Percentiles rank a stretch among this genome's conserved stretches.
Conservation (phyloP, 23 tunicate species). For the Trididemnum nubilum region DNA sequence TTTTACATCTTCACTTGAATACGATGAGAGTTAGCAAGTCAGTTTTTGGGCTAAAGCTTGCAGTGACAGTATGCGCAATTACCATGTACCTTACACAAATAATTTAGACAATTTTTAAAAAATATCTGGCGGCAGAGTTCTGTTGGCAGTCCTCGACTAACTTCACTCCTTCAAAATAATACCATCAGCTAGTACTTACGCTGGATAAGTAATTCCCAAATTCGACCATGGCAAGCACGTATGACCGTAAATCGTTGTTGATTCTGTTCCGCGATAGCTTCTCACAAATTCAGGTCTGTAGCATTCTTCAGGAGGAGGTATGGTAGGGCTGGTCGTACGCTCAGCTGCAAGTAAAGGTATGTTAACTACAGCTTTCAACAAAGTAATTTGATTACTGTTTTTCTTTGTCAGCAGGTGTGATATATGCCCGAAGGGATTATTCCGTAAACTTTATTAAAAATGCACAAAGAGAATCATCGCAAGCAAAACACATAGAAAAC, state of each 20-base stretch:
- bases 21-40: neutral
- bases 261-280: neutral
- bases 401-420: too few species aligned
- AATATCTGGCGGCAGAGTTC: too few species aligned
- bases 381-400: too few species aligned
- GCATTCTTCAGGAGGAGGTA: neutral
- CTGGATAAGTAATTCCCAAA: neutral
- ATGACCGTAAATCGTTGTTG: neutral
- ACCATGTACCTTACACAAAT: too few species aligned
- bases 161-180: too few species aligned
- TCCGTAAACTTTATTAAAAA: neutral
- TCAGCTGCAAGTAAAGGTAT: too few species aligned
- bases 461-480: neutral
- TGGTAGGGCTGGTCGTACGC: neutral
- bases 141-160: too few species aligned
- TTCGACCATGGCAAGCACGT: neutral
- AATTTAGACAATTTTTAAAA: too few species aligned
- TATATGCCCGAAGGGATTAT: too few species aligned
- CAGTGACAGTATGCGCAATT: neutral
- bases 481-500: too few species aligned
- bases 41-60: neutral
- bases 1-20: too few species aligned
- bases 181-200: conserved; percentile 14
- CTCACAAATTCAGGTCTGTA: neutral
- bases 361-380: too few species aligned